Conservation (phyloP, 1,140 invertebrate genomes). For the Periplaneta americana region DNA sequence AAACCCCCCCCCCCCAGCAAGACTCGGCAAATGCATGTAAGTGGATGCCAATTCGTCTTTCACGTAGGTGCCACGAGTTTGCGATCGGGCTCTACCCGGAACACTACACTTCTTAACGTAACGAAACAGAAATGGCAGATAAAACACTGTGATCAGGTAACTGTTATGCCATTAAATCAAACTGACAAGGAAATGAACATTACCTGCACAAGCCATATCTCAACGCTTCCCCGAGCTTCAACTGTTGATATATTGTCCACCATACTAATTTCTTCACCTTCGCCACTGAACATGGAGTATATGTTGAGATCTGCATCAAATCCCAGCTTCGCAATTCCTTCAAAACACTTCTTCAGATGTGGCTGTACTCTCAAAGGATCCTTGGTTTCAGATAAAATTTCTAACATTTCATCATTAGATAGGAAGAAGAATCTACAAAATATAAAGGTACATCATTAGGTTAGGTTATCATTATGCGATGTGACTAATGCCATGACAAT, state of each 20-base stretch:
- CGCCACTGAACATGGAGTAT: constrained; percentile 77
- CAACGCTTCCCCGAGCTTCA: constrained; percentile 81
- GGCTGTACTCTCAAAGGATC: constrained; percentile 84
- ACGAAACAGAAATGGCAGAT: too few relatives aligned
- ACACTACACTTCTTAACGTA: too few relatives aligned
- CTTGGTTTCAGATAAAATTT: constrained; percentile 90
- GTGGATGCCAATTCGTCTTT: too few relatives aligned
- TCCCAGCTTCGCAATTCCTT: constrained; percentile 62
- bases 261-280: constrained; percentile 73
- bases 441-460: neutral
- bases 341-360: constrained; percentile 90
- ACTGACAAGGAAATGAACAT: too few relatives aligned
- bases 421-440: constrained; percentile 81
- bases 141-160: too few relatives aligned
- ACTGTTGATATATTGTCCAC: constrained; percentile 64
- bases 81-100: too few relatives aligned
- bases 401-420: constrained; percentile 92
- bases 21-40: too few relatives aligned
- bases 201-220: constrained; percentile 83
- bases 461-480: neutral
- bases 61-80: too few relatives aligned
- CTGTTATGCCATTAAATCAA: too few relatives aligned
- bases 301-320: constrained; percentile 78
- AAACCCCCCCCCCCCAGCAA: too few relatives aligned
- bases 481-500: too few relatives aligned